Evolutionary conservation across 2,888 invertebrate species (phyloP), one percentile per base, ranked within the genome.

Genomic region (Rhyacophila evoluta): DNA sequence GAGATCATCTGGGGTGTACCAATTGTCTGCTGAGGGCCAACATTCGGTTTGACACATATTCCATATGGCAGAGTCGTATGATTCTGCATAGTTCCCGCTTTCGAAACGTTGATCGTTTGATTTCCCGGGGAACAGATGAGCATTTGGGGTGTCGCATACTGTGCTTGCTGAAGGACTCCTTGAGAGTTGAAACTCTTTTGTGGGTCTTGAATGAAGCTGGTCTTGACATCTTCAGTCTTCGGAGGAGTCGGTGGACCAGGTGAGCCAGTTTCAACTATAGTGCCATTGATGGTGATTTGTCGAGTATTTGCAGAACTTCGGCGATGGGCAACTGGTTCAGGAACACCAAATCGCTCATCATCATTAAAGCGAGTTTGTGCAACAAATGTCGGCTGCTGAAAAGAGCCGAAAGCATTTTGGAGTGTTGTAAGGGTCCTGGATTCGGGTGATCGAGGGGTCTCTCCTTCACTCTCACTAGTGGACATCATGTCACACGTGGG

Each of bases 381-480:
- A 78, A 89, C 88, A 70, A 89, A 87, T 88, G 89, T 89, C 0
- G 90, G 90, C 82, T 89, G 89, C 5, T 89, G 89, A 81, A 90
- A 90, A 10, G 87, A 88, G 83, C 89, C 89, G 83, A 90, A 90
- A 72, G 90, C 89, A 81, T 89, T 89, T 83, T 90, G 90, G 37
- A 90, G 83, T 12, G 90, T 90, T 27, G 89, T 88, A 79, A 90
- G 84, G 38, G 90, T 89, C 83, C 90, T 87, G 81, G 89, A 89
- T 84, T 90, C 90, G 0, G 91, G 91, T 1, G 91, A 90, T 82
- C 90, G 89, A 0, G 91, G 89, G 83, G 91, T 91, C 83, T 95
- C 95, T 28, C 95, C 94, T 84, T 95, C 95, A 84, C 95, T 95
- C 86, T 96, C 95, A 85, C 95, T 95, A 0, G 94, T 94, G 27